Conservation (phyloP, 2,797 vertebrate genomes). For the Acanthopagrus latus region DNA sequence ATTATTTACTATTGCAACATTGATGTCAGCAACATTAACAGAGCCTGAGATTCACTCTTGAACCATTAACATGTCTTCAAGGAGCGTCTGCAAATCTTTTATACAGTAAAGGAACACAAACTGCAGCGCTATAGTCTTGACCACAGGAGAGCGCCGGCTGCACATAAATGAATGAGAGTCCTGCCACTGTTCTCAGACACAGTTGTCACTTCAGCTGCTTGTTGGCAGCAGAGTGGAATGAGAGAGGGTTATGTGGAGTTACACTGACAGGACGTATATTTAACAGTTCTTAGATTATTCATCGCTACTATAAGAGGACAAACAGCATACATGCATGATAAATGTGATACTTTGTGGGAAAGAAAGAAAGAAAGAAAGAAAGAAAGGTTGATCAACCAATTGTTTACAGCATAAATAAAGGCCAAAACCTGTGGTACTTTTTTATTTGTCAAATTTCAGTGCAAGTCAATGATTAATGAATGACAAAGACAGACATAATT, state of each 20-base stretch:
- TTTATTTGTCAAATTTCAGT: constrained; percentile 10
- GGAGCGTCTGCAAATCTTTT: background rate
- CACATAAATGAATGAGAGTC: background rate
- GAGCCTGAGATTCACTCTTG: background rate
- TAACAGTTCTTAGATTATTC: too few relatives aligned
- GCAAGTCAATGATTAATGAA: constrained; percentile 23
- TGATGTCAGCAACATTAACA: background rate
- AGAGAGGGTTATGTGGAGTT: background rate
- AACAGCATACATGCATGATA: too few relatives aligned
- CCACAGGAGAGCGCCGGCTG: constrained; percentile 38
- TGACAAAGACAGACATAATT: background rate
- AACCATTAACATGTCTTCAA: background rate
- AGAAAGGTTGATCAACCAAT: too few relatives aligned
- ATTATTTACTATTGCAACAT: background rate
- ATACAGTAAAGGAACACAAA: background rate
- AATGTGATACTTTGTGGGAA: background rate
- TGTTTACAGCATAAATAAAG: background rate
- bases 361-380: too few relatives aligned
- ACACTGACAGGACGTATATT: background rate
- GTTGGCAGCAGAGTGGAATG: background rate
- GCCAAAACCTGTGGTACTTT: background rate
- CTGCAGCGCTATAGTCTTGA: background rate
- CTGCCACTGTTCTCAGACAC: background rate
- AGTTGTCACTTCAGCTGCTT: constrained; percentile 11
- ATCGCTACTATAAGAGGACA: background rate